phyloP scores from a whole-genome alignment of 2,797 vertebrate species.

The Myotis vivesi region DNA sequence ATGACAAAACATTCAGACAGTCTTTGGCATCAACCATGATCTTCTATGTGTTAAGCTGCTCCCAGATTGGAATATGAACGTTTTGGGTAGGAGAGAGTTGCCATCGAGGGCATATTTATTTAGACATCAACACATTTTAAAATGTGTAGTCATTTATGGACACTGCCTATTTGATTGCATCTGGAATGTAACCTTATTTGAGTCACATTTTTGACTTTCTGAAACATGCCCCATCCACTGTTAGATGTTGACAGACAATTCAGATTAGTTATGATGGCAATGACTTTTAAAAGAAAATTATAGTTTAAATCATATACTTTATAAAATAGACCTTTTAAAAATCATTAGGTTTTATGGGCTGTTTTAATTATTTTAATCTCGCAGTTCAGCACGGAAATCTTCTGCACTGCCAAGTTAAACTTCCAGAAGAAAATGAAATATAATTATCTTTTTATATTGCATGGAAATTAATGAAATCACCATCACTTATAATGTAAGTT shows the following conservation, averaged over 20 bases:
- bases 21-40: background rate
- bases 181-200: conserved; percentile 9
- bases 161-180: background rate
- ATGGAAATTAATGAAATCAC: conserved; percentile 70
- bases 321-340: conserved; percentile 60
- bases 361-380: conserved; percentile 71
- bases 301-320: conserved; percentile 39
- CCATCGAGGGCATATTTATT: background rate
- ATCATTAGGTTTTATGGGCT: conserved; percentile 50
- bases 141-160: background rate
- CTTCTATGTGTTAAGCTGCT: background rate
- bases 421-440: conserved; percentile 65
- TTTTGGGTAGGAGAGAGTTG: background rate
- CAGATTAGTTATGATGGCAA: conserved; percentile 21
- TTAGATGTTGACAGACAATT: conserved; percentile 10
- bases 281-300: conserved; percentile 54
- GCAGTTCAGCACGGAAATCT: conserved; percentile 51
- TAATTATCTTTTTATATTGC: conserved; percentile 68
- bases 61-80: background rate
- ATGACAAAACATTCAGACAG: background rate
- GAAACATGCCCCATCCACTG: background rate
- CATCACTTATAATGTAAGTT: conserved; percentile 45
- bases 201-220: background rate
- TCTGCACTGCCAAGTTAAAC: conserved; percentile 59
- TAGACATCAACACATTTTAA: conserved; percentile 1